Evolutionary conservation across 2,113 vertebrate species (phyloP).

Genomic region (Mustela nigripes): DNA sequence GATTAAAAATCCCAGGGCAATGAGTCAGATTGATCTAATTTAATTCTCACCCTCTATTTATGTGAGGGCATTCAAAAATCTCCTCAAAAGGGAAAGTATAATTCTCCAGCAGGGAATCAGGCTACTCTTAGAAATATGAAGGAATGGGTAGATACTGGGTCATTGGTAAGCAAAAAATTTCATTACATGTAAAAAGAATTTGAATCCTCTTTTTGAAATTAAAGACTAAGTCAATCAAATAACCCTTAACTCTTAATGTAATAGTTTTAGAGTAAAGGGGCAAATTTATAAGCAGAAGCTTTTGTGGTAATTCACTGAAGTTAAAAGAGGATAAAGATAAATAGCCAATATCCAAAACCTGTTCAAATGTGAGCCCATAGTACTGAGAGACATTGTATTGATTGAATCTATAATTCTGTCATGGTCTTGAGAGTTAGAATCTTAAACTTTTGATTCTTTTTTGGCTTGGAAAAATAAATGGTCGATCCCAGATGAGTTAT

Average conservation of each 20-base stretch:
- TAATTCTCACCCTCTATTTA: background rate
- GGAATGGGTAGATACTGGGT: background rate
- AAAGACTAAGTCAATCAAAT: background rate
- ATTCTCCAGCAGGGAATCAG: background rate
- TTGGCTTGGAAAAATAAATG: background rate
- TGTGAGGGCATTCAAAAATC: background rate
- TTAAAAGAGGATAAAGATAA: background rate
- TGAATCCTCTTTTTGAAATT: background rate
- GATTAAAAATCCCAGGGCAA: background rate
- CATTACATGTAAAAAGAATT: background rate
- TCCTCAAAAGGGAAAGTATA: background rate
- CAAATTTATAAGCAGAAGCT: background rate
- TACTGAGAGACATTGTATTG: background rate
- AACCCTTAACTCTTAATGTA: background rate
- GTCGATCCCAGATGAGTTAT: background rate
- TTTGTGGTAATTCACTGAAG: background rate
- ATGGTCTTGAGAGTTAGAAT: background rate
- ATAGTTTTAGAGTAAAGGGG: background rate
- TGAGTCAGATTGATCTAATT: background rate
- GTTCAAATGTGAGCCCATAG: background rate
- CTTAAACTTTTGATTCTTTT: background rate
- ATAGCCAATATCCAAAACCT: background rate
- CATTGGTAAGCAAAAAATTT: background rate
- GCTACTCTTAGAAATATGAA: background rate
- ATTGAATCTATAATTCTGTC: background rate